These are phyloP conservation scores for Drosophila nebulosa DNA, from an alignment of 1,140 invertebrate species.

Conservation along the genomic window DNA sequence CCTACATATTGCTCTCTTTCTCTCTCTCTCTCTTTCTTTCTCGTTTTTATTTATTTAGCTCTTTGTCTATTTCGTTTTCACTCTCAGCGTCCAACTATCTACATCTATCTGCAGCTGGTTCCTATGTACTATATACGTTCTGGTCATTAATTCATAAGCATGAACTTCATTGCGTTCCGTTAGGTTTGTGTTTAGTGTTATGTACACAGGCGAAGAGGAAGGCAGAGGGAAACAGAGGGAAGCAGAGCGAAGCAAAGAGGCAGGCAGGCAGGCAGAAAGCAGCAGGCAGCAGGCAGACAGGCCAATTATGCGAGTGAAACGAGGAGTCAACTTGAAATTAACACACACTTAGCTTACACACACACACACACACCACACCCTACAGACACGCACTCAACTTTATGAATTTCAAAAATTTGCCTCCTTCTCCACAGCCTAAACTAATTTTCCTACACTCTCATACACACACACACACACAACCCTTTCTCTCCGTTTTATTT, in stretches of 20 bases:
- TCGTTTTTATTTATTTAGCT: no score
- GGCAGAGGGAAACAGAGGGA: background rate
- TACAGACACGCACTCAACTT: slow-evolving; percentile 42
- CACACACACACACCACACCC: slow-evolving; percentile 9
- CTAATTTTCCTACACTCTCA: slow-evolving; percentile 59
- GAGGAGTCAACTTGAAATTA: slow-evolving; percentile 61
- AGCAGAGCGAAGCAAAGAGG: slow-evolving; percentile 1
- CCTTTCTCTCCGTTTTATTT: slow-evolving; percentile 9
- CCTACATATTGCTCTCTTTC: no score
- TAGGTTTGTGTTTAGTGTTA: slow-evolving; percentile 21
- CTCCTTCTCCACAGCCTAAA: slow-evolving; percentile 47
- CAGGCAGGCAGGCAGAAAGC: slow-evolving; percentile 6
- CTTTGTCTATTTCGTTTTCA: background rate
- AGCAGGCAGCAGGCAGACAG: slow-evolving; percentile 19
- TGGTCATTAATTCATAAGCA: slow-evolving; percentile 75
- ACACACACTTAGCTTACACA: slow-evolving; percentile 41
- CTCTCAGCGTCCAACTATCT: background rate
- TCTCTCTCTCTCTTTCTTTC: background rate
- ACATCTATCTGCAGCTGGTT: background rate
- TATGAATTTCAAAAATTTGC: slow-evolving; percentile 74
- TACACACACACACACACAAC: slow-evolving; percentile 16
- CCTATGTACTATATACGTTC: background rate
- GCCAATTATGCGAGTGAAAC: slow-evolving; percentile 56
- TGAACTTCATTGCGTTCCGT: slow-evolving; percentile 67
- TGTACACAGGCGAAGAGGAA: background rate